phyloP scores from a whole-genome alignment of 2,888 invertebrate species.

The Sphaeridia pumilis region DNA sequence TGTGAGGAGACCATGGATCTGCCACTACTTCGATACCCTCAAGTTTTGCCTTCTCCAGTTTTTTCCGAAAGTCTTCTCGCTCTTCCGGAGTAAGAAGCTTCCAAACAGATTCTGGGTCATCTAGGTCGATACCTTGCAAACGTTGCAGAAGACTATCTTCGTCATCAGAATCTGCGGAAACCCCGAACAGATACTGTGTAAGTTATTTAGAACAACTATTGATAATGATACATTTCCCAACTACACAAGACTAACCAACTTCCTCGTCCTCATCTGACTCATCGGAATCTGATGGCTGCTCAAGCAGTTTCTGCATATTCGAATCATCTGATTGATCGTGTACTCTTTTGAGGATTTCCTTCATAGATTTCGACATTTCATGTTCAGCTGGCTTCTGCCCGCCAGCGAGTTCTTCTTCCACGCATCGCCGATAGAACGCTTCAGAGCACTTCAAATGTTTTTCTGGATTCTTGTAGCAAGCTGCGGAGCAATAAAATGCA shows the following conservation, averaged over 20 bases:
- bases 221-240: not conserved
- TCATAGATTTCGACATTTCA: constrained; percentile 24
- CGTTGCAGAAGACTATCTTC: constrained; percentile 29
- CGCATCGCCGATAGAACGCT: constrained; percentile 29
- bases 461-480: constrained; percentile 25
- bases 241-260: not conserved
- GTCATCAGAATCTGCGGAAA: constrained; percentile 31
- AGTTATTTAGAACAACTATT: not conserved
- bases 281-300: not conserved
- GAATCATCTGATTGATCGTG: constrained; percentile 14
- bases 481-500: constrained; percentile 29
- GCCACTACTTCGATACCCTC: constrained; percentile 22
- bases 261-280: constrained; percentile 9
- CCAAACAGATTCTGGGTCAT: constrained; percentile 33
- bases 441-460: constrained; percentile 34
- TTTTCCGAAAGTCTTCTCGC: constrained; percentile 25
- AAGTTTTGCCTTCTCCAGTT: constrained; percentile 10
- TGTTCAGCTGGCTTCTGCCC: not conserved
- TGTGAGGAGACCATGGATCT: constrained; percentile 25
- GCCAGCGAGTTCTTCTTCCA: constrained; percentile 20
- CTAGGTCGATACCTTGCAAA: constrained; percentile 25
- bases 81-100: constrained; percentile 29
- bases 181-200: not conserved
- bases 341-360: constrained; percentile 23
- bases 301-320: not conserved